Evolutionary conservation across 2,888 invertebrate genomes (phyloP), one percentile per base, ranked within the genome.

Genomic region (Noctua janthe): DNA sequence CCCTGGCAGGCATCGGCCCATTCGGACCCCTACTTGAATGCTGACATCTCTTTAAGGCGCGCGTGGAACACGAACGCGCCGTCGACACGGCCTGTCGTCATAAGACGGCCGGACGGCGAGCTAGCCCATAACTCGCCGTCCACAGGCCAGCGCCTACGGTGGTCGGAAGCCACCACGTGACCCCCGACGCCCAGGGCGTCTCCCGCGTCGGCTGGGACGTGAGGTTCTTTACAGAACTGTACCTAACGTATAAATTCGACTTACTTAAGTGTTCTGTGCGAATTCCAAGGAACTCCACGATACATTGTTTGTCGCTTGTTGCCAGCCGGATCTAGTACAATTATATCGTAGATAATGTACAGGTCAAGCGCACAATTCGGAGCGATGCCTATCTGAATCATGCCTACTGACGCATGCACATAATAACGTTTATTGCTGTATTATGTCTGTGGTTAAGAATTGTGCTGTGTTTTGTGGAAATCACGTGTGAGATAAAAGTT

Each of bases 251-350:
- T 69, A 35, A 67, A 56, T 59, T 69, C 35, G 35, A 56, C 67
- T 43, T 20, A 6, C 20, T 47, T 11, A 43, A 13, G 54, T 70
- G 29, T 70, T 54, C 0, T 49, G 8, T n/a, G 15, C 0, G 29
- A 54, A 29, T 66, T 43, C 15, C 54, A 72, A 87, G 85, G 91
- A 90, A 89, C 90, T 87, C 91, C 79, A 90, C 89, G 80, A 81
- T 67, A 91, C 87, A 91, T 88, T 91, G 89, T 88, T 89, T 62
- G 64, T 79, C 84, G 78, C 77, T 87, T 80, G 94, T 95, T 93
- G 91, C 93, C 91, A 94, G 89, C 93, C 95, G 95, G 95, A 94
- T 91, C 90, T 88, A 90, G 85, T 77, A 86, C 70, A 59, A 54
- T 69, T 87, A 89, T 83, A 87, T 91, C 78, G 74, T 74, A 77